These are phyloP conservation scores for Ciconia maguari DNA, from an alignment of 2,113 vertebrate genomes.

Conservation along the genomic window DNA sequence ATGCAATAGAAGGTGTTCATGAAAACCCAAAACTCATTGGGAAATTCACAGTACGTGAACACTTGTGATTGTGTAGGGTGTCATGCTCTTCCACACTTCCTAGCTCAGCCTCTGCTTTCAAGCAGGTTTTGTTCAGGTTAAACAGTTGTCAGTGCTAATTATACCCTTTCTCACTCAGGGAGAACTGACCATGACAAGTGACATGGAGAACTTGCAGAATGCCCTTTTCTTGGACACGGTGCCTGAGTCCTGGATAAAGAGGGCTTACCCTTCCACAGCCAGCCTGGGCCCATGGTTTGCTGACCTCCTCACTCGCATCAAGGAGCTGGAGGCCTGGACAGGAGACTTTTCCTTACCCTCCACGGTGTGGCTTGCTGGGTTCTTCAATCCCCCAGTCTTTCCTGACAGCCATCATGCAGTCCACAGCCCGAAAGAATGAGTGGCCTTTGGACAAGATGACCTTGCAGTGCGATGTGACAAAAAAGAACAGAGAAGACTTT, in stretches of 20 bases:
- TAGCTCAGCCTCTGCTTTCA: neutral
- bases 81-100: neutral
- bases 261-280: conserved; percentile 87
- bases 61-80: neutral
- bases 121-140: neutral
- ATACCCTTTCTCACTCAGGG: conserved; percentile 73
- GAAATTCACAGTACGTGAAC: rapidly evolving
- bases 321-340: conserved; percentile 88
- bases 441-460: conserved; percentile 94
- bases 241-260: conserved; percentile 85
- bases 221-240: conserved; percentile 85
- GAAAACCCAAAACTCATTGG: neutral
- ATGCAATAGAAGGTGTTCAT: neutral
- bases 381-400: conserved; percentile 96
- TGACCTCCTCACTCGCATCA: conserved; percentile 87
- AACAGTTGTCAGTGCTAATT: neutral
- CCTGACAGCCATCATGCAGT: conserved; percentile 95
- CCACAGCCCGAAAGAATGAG: conserved; percentile 82
- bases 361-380: conserved; percentile 87
- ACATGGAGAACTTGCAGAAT: conserved; percentile 90
- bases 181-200: conserved; percentile 90
- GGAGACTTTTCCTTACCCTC: conserved; percentile 85
- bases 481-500: conserved; percentile 88
- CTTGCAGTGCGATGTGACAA: conserved; percentile 91
- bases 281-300: conserved; percentile 86